Base-by-base conservation (phyloP, 2,888 invertebrate species). In the Volucella zonaria region DNA sequence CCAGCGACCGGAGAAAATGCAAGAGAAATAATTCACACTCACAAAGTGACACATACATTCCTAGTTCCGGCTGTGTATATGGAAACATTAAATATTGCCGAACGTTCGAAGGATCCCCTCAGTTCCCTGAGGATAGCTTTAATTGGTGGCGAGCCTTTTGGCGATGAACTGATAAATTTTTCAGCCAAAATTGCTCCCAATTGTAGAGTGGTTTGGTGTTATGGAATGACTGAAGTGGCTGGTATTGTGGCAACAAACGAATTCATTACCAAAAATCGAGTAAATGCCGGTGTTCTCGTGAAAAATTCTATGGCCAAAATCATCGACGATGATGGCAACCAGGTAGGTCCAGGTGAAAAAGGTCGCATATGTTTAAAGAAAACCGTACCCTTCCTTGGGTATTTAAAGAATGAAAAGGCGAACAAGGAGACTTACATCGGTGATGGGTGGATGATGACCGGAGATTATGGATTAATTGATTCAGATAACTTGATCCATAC, bases 191-290 rank as follows among this genome's bases (percentile, higher is more conserved):
- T 77, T 62, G 79, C 80, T 1, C 18, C 76, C 8, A 75, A 83
- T 23, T 81, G 82, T 10, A 70, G 42, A 23, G 18, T 87, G 1
- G 75, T 86, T 14, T 79, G 77, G 15, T 77, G 85, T 40, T 88
- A 87, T 38, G 87, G 87, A 11, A 88, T 88, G 87, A 86, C 88
- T 0, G 88, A 88, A 52, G 59, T 87, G 10, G 70, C 82, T 4
- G 81, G 87, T 8, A 54, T 68, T 8, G 85, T 88, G 9, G 86
- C 86, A 12, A 78, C 85, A 14, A 82, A 87, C 70, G 81, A 86
- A 38, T 8, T 62, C 9, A 70, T 87, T 8, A 14, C 12, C 9
- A 71, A 56, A 0, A 18, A 15, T 0, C 43, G 14, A 1, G 56
- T 66, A 8, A 87, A 82, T 68, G 87, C 86, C 2, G 87, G 87